A percentile compares a stretch with the other conserved stretches of the same genome.
Evolutionary conservation across 2,888 invertebrate species (phyloP).

Genomic region (Steinernema scapterisci): DNA sequence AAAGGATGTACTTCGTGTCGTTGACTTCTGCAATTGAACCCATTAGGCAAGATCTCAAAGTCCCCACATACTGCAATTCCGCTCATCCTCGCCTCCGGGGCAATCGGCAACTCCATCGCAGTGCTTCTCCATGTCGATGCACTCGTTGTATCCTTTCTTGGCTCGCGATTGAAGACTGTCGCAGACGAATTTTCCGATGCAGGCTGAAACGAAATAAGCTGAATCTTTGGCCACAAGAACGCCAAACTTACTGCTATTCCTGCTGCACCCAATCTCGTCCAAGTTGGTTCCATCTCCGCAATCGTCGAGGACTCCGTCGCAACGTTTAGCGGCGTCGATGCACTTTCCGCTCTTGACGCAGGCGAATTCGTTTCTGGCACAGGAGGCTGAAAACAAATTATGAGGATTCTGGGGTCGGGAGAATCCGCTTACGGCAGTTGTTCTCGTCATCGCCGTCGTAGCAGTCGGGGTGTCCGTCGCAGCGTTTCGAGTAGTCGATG

Average conservation of each 20-base stretch:
- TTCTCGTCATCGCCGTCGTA: slow-evolving; percentile 61
- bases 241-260: slow-evolving; percentile 52
- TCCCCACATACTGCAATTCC: slow-evolving; percentile 58
- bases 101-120: slow-evolving; percentile 63
- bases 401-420: slow-evolving; percentile 11
- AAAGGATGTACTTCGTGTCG: slow-evolving; percentile 58
- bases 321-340: slow-evolving; percentile 58
- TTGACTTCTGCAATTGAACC: slow-evolving; percentile 47
- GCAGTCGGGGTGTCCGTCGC: slow-evolving; percentile 64
- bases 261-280: slow-evolving; percentile 64
- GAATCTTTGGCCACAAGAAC: not conserved
- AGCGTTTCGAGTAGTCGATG: slow-evolving; percentile 47
- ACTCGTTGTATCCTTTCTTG: slow-evolving; percentile 48
- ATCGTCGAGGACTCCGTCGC: slow-evolving; percentile 65
- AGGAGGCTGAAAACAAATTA: slow-evolving; percentile 50
- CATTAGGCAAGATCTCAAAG: not conserved
- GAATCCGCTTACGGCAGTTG: slow-evolving; percentile 57
- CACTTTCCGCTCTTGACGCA: slow-evolving; percentile 61
- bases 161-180: slow-evolving; percentile 44
- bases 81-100: slow-evolving; percentile 63
- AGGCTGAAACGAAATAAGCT: slow-evolving; percentile 48
- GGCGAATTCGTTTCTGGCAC: slow-evolving; percentile 61
- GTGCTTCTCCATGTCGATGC: slow-evolving; percentile 55
- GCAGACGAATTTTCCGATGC: slow-evolving; percentile 64
- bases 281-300: slow-evolving; percentile 64